Percentiles rank a stretch among this genome's conserved stretches.
These are phyloP conservation scores for Varecia variegata DNA, from an alignment of 2,797 vertebrate genomes.

Conservation along the genomic window DNA sequence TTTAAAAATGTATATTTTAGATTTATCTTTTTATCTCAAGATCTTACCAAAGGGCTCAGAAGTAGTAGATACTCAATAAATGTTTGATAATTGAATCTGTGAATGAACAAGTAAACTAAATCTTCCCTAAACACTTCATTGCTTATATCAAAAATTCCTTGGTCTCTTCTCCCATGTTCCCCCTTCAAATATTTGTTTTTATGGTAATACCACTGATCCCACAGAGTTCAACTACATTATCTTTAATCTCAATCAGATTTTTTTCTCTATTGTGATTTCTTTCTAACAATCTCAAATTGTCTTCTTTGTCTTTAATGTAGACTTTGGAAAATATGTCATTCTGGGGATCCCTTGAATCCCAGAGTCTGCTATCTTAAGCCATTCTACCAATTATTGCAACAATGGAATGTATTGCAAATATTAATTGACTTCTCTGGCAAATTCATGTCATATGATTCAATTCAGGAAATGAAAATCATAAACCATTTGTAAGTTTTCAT, in stretches of 20 bases:
- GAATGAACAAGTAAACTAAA: neutral
- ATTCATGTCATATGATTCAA: conserved; percentile 21
- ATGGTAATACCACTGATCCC: neutral
- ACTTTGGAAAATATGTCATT: neutral
- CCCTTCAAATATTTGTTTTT: neutral
- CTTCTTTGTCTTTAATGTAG: neutral
- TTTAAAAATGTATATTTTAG: neutral
- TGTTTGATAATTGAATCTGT: neutral
- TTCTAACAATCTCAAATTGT: neutral
- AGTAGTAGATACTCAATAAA: neutral
- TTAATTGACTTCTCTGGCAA: neutral
- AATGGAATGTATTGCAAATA: conserved; percentile 10
- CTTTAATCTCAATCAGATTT: neutral
- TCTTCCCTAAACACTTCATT: neutral
- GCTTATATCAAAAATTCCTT: neutral
- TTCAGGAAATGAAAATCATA: conserved; percentile 48
- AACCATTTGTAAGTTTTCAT: conserved; percentile 38
- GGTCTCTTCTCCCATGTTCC: neutral
- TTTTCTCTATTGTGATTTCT: neutral
- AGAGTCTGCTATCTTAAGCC: neutral
- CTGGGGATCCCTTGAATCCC: neutral
- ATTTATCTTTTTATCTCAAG: neutral
- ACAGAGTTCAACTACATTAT: neutral
- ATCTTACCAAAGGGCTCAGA: neutral
- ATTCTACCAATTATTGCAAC: neutral